Percentiles rank a stretch among this genome's conserved stretches.
Evolutionary conservation across 2,113 vertebrate genomes (phyloP).

Genomic region (Ailuropoda melanoleuca): DNA sequence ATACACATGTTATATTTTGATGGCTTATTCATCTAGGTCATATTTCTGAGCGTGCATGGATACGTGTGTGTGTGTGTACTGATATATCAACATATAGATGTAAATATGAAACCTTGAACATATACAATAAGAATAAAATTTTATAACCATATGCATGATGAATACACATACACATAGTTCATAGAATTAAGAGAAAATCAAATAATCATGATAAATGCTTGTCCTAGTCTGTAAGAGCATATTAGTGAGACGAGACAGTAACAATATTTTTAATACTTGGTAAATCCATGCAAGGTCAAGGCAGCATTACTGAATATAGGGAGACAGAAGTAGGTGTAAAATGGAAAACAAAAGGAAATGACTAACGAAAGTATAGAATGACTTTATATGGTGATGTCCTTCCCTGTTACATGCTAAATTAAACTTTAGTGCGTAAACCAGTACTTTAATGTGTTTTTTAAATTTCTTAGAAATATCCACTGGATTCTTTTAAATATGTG

Average conservation of each 20-base stretch:
- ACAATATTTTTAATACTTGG: background rate
- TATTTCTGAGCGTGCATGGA: background rate
- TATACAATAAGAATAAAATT: background rate
- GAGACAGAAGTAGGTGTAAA: background rate
- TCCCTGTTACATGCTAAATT: background rate
- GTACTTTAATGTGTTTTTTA: background rate
- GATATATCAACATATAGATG: background rate
- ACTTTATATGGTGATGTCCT: background rate
- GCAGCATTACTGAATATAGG: background rate
- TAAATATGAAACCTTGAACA: background rate
- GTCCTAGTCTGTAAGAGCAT: background rate
- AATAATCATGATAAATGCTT: background rate
- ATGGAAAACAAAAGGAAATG: background rate
- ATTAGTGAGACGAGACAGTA: background rate
- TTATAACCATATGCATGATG: background rate
- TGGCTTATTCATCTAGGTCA: background rate
- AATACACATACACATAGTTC: background rate
- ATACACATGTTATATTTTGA: background rate
- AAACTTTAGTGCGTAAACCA: background rate
- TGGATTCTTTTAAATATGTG: background rate
- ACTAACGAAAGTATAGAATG: background rate
- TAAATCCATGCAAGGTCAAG: background rate
- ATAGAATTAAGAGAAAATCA: constrained; percentile 8
- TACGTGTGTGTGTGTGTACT: background rate
- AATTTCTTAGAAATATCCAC: background rate